Evolutionary conservation across 2,797 vertebrate species (phyloP), one percentile per base, ranked within the genome.

Genomic region (Ctenochaetus hawaiiensis): DNA sequence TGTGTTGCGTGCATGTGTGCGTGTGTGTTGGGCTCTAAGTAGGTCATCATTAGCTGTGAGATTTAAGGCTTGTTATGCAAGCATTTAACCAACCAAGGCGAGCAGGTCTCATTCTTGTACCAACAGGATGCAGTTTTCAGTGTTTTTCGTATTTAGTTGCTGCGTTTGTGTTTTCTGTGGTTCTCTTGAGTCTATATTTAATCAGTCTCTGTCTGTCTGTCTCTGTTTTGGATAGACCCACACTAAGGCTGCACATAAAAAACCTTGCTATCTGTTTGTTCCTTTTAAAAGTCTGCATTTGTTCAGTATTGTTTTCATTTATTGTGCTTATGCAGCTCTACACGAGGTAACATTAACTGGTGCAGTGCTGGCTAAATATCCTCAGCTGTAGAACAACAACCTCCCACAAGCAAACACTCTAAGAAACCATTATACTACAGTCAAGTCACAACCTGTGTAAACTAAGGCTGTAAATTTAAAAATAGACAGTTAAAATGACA

Each of bases 1-100:
- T 67, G 57, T 71, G 66, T 7, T 71, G 66, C 3, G 30, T 34
- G 30, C 7, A 6, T 34, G 30, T 34, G 6, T 34, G 30, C 30
- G 30, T 34, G 30, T 56, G 80, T 53, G 53, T 59, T 47, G 22
- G 59, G 52, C 51, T 86, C 48, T 90, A 92, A 90, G 89, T 92
- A 92, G 91, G 92, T 93, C 89, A 92, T 89, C 83, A 89, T 91
- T 87, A 88, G 87, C 88, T 78, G 44, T 59, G 76, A 85, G 84
- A 76, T 76, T 48, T 70, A 82, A 71, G 39, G 57, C 67, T 69
- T 22, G 67, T 75, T 76, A 59, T 72, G 72, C 51, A 80, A 79
- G 20, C 52, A 45, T 34, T 51, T 41, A 82, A 81, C 45, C 34
- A 67, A 43, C 44, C n/a, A 8, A 64, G 58, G 37, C 5, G 3